A percentile compares a stretch with the other conserved stretches of the same genome.
These are phyloP conservation scores for Cyanocitta stelleri DNA, from an alignment of 2,113 vertebrate species.

Conservation along the genomic window DNA sequence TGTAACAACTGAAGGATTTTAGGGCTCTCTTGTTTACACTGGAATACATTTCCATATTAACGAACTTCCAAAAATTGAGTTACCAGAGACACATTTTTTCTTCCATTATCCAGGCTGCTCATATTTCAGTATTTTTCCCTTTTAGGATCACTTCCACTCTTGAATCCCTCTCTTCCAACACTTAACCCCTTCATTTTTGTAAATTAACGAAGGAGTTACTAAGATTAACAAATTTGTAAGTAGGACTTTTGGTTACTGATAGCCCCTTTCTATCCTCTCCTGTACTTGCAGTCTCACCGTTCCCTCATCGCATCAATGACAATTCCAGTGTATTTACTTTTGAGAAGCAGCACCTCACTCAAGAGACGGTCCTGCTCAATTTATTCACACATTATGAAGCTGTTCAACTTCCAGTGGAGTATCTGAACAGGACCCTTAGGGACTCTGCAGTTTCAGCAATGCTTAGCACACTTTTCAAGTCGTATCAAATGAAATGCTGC, in stretches of 20 bases:
- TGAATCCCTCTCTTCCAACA: not conserved
- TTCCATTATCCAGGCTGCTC: not conserved
- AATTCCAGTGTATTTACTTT: not conserved
- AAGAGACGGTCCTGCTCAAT: not conserved
- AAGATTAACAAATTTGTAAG: not conserved
- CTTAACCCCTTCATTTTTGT: not conserved
- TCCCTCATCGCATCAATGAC: not conserved
- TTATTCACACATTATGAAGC: not conserved
- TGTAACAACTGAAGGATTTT: not conserved
- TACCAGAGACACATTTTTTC: not conserved
- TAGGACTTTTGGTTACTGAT: not conserved
- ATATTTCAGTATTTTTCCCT: not conserved
- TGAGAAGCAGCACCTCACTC: not conserved
- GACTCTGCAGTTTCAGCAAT: not conserved
- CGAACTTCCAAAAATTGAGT: not conserved
- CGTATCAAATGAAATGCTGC: not conserved
- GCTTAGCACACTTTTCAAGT: not conserved
- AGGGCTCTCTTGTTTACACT: not conserved
- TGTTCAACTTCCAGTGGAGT: not conserved
- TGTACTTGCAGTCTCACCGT: not conserved
- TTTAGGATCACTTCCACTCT: not conserved
- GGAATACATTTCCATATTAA: not conserved
- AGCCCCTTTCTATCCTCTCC: not conserved
- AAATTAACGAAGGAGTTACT: not conserved
- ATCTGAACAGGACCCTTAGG: not conserved